phyloP scores from a whole-genome alignment of 2,888 invertebrate species.

The Drosophila neotestacea region DNA sequence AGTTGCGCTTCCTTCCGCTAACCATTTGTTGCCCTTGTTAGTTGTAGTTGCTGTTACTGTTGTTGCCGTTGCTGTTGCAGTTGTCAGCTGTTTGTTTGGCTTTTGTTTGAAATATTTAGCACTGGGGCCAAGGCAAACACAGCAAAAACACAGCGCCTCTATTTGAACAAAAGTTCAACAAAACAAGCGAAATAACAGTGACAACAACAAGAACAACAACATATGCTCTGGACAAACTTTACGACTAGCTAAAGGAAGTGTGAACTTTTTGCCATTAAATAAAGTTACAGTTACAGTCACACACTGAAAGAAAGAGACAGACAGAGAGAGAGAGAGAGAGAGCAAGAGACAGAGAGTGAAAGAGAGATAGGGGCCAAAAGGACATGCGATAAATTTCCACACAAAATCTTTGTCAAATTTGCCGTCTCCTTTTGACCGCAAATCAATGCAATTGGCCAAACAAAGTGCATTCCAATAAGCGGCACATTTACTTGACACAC shows the following conservation, averaged over 20 bases:
- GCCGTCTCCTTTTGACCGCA: constrained; percentile 47
- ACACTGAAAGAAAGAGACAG: not conserved
- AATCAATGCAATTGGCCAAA: constrained; percentile 66
- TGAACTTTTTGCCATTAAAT: constrained; percentile 72
- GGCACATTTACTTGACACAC: constrained; percentile 49
- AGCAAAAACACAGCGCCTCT: constrained; percentile 58
- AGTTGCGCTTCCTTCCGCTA: constrained; percentile 76
- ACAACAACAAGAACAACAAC: constrained; percentile 33
- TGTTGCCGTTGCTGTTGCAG: constrained; percentile 32
- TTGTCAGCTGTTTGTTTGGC: constrained; percentile 76
- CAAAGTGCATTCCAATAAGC: constrained; percentile 67
- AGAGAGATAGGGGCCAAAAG: constrained; percentile 19
- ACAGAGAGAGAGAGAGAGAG: not conserved
- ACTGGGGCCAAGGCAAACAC: constrained; percentile 60
- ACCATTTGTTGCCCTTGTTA: constrained; percentile 61
- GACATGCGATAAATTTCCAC: constrained; percentile 66
- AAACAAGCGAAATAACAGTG: constrained; percentile 52
- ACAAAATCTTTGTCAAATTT: constrained; percentile 71
- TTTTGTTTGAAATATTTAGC: constrained; percentile 78
- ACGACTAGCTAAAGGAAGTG: constrained; percentile 71
- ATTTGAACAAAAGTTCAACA: constrained; percentile 76
- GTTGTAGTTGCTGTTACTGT: constrained; percentile 16
- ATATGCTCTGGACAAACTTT: constrained; percentile 71
- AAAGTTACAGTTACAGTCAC: constrained; percentile 30
- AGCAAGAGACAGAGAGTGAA: not conserved